phyloP scores from a whole-genome alignment of 2,113 vertebrate species.

The Lophura nycthemera region DNA sequence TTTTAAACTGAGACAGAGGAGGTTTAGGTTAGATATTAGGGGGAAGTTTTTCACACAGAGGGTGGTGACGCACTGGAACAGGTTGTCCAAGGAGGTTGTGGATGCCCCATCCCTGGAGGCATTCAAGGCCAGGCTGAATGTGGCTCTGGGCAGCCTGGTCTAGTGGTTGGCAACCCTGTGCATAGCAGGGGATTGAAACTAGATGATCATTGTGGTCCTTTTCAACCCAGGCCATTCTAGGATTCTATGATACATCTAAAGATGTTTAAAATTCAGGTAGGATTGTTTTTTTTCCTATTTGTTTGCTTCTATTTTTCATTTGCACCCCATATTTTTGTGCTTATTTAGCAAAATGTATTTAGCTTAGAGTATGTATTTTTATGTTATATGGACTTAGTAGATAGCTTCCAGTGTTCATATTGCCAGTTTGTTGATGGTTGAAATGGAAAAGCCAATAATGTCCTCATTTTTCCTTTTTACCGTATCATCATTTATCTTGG shows the following conservation, averaged over 20 bases:
- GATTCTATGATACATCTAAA: not conserved
- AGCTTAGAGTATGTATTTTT: slow-evolving; percentile 6
- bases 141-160: too few species aligned
- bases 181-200: too few species aligned
- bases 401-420: slow-evolving; percentile 4
- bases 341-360: slow-evolving; percentile 55
- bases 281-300: not conserved
- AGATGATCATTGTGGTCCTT: too few species aligned
- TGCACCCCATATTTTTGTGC: slow-evolving; percentile 16
- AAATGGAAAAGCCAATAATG: not conserved
- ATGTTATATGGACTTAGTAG: not conserved
- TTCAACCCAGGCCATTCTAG: too few species aligned
- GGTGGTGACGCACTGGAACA: too few species aligned
- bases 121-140: too few species aligned
- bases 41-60: too few species aligned
- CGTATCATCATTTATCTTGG: not conserved
- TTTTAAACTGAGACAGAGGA: too few species aligned
- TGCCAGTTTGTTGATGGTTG: not conserved
- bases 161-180: too few species aligned
- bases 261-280: slow-evolving; percentile 20
- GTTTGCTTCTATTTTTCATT: slow-evolving; percentile 27
- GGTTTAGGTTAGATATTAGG: too few species aligned
- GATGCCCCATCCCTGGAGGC: too few species aligned
- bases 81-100: too few species aligned
- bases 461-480: not conserved